phyloP scores from a whole-genome alignment of 2,797 vertebrate genomes.

The Carcharodon carcharias region DNA sequence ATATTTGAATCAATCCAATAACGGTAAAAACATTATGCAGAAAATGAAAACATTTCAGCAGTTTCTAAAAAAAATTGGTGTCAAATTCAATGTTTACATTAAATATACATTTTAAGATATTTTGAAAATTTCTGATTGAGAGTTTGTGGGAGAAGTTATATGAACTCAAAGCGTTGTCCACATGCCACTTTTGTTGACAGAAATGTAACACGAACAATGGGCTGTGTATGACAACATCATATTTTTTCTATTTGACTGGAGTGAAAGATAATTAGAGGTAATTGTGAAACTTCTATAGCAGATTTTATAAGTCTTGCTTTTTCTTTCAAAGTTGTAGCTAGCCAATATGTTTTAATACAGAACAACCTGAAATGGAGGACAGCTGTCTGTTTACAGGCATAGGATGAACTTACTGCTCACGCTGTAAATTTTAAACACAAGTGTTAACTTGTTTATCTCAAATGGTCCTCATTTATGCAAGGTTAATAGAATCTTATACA shows the following conservation, averaged over 20 bases:
- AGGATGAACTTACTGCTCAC: background rate
- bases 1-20: background rate
- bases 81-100: background rate
- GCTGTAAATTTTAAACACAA: background rate
- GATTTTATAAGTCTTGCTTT: background rate
- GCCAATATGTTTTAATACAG: background rate
- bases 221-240: background rate
- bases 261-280: background rate
- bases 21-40: background rate
- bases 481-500: background rate
- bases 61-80: background rate
- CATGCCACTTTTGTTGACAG: background rate
- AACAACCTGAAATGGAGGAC: background rate
- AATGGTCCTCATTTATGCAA: background rate
- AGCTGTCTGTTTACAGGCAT: background rate
- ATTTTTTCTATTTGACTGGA: background rate
- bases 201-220: background rate
- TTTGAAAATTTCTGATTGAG: background rate
- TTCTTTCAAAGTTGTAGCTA: background rate
- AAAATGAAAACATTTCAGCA: background rate
- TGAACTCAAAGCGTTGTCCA: background rate
- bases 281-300: background rate
- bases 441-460: conserved; percentile 1
- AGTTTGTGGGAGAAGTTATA: background rate
- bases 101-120: background rate